Evolutionary conservation across 2,113 vertebrate genomes (phyloP).

Genomic region (Halichoerus grypus): DNA sequence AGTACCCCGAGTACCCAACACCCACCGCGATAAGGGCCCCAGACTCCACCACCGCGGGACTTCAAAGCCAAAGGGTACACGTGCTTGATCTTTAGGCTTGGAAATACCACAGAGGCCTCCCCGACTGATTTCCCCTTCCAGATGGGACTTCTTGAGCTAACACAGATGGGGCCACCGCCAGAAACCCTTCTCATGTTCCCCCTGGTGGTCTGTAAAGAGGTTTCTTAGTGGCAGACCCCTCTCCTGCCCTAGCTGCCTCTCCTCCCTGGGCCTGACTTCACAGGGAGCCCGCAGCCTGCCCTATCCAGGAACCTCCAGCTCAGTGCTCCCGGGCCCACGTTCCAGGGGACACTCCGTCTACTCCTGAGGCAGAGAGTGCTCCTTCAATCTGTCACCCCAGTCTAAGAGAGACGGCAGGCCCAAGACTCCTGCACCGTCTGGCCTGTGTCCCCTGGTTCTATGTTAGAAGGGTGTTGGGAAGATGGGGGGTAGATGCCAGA

Average conservation of each 20-base stretch:
- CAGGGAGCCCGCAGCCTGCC: no score
- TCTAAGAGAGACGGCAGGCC: not conserved
- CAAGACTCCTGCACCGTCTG: not conserved
- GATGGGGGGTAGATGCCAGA: accelerated
- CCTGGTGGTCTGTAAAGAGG: not conserved
- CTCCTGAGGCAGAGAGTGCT: not conserved
- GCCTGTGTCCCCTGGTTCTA: not conserved
- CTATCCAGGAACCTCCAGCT: not conserved
- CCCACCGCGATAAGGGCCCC: constrained; percentile 30
- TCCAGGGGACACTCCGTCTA: not conserved
- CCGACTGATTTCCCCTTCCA: not conserved
- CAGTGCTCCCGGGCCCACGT: not conserved
- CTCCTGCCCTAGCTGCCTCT: not conserved
- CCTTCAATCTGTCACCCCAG: not conserved
- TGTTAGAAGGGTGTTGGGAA: not conserved
- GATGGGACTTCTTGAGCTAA: not conserved
- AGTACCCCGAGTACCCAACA: not conserved
- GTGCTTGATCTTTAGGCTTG: not conserved
- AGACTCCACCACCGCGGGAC: not conserved
- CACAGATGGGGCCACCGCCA: not conserved
- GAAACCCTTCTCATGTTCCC: not conserved
- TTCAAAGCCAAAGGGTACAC: constrained; percentile 51
- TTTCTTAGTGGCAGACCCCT: not conserved
- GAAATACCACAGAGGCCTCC: not conserved
- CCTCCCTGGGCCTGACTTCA: not conserved